Evolutionary conservation across 2,797 vertebrate species (phyloP), one percentile per base, ranked within the genome.

Genomic region (Gallinago solitaria): DNA sequence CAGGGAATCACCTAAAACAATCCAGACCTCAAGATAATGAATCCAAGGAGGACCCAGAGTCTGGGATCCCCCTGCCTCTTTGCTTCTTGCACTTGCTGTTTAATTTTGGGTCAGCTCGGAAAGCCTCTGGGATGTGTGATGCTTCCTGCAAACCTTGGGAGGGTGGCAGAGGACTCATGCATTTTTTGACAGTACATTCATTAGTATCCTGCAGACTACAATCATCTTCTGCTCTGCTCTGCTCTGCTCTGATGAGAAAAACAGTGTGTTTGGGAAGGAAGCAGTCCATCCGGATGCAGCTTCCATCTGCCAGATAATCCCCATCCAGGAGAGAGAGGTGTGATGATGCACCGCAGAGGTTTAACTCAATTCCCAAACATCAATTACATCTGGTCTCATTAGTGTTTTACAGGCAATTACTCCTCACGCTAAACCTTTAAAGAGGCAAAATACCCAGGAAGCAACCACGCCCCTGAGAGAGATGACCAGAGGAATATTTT

Each of bases 291-390:
- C 2, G 1, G 51, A 65, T 9, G 53, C 28, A 39, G 63, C 23
- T 71, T 89, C 65, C 16, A 9, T 68, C 82, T 83, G 73, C 63
- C 69, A 91, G 59, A 57, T 68, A 87, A 80, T 30, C 12, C 54
- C 19, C 60, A 87, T 68, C 54, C 0, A 0, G 82, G 60, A 92
- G 59, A 32, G 32, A 35, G 65, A 92, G 69, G 64, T 90, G 83
- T 2, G 11, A 30, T 56, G 74, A 73, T 50, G 60, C 69, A 84
- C 86, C 8, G 17, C 64, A 54, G 86, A 83, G 82, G 50, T 84
- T 91, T 89, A 90, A 94, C 77, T 89, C 77, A 76, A 41, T 89
- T 91, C 83, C 68, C 71, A 71, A 47, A 13, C 71, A 35, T 90
- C 76, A 67, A n/a, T 90, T 88, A 76, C 37, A 12, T 57, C 84